Percentiles rank a stretch among this genome's conserved stretches.
Evolutionary conservation across 2,113 vertebrate species (phyloP).

Genomic region (Agapornis roseicollis): DNA sequence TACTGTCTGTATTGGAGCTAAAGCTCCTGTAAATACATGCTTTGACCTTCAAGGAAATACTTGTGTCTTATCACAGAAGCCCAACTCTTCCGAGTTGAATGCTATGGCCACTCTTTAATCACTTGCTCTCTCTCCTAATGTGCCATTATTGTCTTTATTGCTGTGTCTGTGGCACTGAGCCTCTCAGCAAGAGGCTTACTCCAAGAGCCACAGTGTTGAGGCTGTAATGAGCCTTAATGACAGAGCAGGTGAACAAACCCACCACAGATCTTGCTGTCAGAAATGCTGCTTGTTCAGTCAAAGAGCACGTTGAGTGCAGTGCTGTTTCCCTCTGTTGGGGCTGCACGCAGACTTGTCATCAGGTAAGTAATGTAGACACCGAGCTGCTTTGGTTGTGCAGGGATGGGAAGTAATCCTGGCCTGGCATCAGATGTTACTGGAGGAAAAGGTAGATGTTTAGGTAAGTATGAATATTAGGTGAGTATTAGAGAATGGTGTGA

Average conservation of each 20-base stretch:
- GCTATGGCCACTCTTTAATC: conserved; percentile 31
- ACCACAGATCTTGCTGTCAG: background rate
- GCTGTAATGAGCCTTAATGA: background rate
- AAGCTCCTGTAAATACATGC: conserved; percentile 43
- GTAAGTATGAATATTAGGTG: background rate
- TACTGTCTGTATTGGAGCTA: background rate
- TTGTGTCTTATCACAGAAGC: background rate
- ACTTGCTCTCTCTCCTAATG: conserved; percentile 18
- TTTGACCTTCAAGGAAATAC: conserved; percentile 50
- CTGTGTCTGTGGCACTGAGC: background rate
- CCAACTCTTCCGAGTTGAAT: background rate
- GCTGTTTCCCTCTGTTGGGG: background rate
- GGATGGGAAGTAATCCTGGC: background rate
- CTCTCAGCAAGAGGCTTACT: background rate
- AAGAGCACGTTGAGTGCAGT: background rate
- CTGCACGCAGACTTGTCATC: background rate
- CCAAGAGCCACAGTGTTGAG: background rate
- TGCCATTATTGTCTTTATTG: conserved; percentile 35
- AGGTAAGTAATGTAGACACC: background rate
- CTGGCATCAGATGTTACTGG: background rate
- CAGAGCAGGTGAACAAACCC: conserved; percentile 46
- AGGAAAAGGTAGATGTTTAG: background rate
- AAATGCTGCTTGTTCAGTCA: background rate
- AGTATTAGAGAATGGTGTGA: background rate
- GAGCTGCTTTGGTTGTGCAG: background rate